Base-by-base conservation (phyloP, 1,140 invertebrate species). In the Lepidurus couesii region DNA sequence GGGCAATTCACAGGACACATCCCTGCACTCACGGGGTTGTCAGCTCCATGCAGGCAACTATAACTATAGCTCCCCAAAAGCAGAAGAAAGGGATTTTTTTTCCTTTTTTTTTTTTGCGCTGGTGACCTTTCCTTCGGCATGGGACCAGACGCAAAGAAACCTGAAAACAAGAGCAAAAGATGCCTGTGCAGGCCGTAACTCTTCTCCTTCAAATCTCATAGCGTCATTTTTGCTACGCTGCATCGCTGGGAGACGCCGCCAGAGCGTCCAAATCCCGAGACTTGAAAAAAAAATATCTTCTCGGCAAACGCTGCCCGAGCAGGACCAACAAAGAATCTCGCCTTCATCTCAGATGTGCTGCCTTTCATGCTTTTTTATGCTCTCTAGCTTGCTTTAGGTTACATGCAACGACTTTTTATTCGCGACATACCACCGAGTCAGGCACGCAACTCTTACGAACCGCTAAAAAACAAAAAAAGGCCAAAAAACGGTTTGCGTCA, bases 41-140 rank as follows among this genome's bases (percentile, higher is more conserved):
- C 53, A 65, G 21, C 53, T 65, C 53, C 53, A 65, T 13, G 53
- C 53, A 65, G 53, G 53, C 53, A 65, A 65, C 53, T 65, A 65
- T 65, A 65, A 65, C 53, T 65, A 65, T 16, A 65, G 53, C 53
- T 10, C 16, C 53, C 13, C 47, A 65, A 13, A 65, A 13, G 21
- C n/a, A 65, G 53, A 47, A 47, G 45, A 47, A 47, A 10, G 45
- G 45, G n/a, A n/a, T n/a, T n/a, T n/a, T n/a, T n/a, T n/a, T n/a
- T n/a, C n/a, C n/a, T n/a, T n/a, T n/a, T n/a, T 65, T 13, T 21
- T 21, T 65, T 21, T 13, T 21, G 21, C 21, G 13, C 53, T 65
- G 8, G 13, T 21, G 21, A 21, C 9, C 53, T 65, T 65, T 65
- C 21, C 21, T 65, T 11, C 53, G 4, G 13, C 6, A 65, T 21